phyloP scores from a whole-genome alignment of 2,113 vertebrate species.

The Isurus oxyrinchus region DNA sequence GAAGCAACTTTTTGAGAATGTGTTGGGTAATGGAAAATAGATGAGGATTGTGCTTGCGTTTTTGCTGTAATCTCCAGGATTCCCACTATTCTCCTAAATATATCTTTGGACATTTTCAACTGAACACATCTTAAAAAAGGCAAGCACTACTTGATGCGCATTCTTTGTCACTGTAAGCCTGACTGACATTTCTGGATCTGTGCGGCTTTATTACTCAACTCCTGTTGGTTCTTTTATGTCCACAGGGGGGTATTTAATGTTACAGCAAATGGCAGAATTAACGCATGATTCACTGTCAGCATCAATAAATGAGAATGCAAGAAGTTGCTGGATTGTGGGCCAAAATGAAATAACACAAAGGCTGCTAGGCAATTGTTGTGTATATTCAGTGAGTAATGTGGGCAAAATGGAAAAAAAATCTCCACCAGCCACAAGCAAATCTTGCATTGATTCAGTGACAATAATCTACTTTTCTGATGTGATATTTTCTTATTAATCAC shows the following conservation, averaged over 20 bases:
- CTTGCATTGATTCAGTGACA: not conserved
- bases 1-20: not conserved
- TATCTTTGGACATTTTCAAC: not conserved
- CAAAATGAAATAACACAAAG: not conserved
- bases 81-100: not conserved
- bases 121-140: not conserved
- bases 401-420: not conserved
- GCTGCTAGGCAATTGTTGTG: not conserved
- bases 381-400: not conserved
- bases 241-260: not conserved
- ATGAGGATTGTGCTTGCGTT: not conserved
- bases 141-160: not conserved
- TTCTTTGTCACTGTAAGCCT: not conserved
- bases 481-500: not conserved
- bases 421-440: slow-evolving; percentile 12
- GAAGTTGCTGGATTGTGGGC: not conserved
- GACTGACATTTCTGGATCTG: not conserved
- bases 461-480: slow-evolving; percentile 8
- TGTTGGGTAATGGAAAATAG: not conserved
- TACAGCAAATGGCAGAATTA: not conserved
- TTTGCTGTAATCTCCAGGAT: not conserved
- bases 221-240: not conserved
- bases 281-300: not conserved
- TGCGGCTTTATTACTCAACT: not conserved
- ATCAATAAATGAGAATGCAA: not conserved